Evolutionary conservation across 2,797 vertebrate species (phyloP).

Genomic region (Acanthis flammea): DNA sequence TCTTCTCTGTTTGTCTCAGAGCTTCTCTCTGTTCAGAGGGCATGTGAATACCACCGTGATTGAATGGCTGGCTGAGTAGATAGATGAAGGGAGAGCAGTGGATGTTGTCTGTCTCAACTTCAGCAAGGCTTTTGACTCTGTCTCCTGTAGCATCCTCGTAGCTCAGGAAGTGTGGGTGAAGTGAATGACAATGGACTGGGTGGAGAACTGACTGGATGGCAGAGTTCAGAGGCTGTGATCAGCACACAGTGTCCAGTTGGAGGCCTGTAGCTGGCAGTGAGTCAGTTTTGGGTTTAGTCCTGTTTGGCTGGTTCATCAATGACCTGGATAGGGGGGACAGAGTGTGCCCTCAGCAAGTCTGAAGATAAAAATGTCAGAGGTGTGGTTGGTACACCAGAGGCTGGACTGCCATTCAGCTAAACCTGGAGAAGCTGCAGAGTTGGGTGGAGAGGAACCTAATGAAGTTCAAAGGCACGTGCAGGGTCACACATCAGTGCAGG

Average conservation of each 20-base stretch:
- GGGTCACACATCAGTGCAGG: neutral
- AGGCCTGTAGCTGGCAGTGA: neutral
- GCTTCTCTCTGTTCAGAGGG: too few species aligned
- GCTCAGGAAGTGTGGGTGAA: neutral
- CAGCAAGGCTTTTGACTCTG: neutral
- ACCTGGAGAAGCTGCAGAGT: neutral
- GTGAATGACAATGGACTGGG: too few species aligned
- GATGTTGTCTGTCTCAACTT: neutral
- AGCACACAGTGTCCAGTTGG: neutral
- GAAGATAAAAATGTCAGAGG: neutral
- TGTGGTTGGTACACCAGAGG: neutral
- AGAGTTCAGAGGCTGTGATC: neutral
- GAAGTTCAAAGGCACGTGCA: neutral
- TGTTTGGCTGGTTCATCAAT: neutral
- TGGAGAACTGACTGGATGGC: neutral
- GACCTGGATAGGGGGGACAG: neutral
- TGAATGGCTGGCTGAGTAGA: neutral
- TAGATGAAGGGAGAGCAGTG: neutral
- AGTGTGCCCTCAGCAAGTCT: neutral
- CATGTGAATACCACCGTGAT: too few species aligned
- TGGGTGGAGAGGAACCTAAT: neutral
- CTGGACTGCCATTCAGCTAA: neutral
- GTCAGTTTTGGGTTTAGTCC: neutral
- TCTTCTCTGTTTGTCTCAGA: too few species aligned
- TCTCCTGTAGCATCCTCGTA: neutral